Evolutionary conservation across 2,797 vertebrate species (phyloP).

Genomic region (Mycteria americana): DNA sequence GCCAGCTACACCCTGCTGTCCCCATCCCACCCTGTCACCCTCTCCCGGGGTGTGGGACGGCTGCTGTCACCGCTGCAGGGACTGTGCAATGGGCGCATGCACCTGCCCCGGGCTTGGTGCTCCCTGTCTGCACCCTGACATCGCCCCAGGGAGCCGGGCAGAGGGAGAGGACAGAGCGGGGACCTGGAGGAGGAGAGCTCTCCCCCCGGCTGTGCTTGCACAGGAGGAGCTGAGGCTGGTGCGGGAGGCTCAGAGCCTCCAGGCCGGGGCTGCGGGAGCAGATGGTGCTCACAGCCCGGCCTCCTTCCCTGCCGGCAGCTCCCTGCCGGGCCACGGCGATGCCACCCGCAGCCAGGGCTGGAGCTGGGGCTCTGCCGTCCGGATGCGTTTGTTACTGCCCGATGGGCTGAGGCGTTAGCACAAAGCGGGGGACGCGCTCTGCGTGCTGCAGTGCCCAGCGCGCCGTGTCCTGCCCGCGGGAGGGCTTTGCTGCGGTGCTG

Average conservation of each 20-base stretch:
- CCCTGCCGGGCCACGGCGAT: background rate
- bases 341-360: background rate
- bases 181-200: background rate
- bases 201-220: background rate
- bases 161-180: background rate
- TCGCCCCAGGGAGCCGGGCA: background rate
- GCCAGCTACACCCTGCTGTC: background rate
- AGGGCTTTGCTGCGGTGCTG: background rate
- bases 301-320: background rate
- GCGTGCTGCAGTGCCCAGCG: background rate
- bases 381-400: background rate
- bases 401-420: rapidly evolving
- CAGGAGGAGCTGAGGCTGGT: background rate
- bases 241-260: background rate
- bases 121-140: background rate
- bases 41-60: rapidly evolving
- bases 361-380: background rate
- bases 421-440: rapidly evolving
- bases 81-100: rapidly evolving
- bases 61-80: background rate
- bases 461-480: rapidly evolving
- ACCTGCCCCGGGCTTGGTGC: background rate
- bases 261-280: background rate
- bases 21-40: background rate
- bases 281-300: slow-evolving; percentile 5